Evolutionary conservation across 2,888 invertebrate genomes (phyloP), one percentile per base, ranked within the genome.

Genomic region (Hyposoter didymator): DNA sequence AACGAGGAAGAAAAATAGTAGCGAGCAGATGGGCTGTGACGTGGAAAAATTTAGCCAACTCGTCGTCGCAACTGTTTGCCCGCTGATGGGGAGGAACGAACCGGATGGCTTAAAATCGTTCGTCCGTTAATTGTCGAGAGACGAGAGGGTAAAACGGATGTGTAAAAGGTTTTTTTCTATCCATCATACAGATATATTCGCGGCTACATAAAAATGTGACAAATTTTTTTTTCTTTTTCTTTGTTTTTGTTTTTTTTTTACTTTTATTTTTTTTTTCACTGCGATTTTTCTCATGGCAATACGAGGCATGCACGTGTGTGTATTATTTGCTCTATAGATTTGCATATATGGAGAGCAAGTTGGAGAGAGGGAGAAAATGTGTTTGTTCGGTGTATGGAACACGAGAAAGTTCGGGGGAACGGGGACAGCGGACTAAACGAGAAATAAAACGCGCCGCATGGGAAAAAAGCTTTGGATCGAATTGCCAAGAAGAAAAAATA

Each of bases 61-160:
- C 35, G 62, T 64, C 12, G 70, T 62, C 35, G 35, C 69, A 69
- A 47, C 43, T 45, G 35, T 43, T 59, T 66, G 43, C 43, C 64
- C 39, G 52, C 14, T 52, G 45, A 66, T 39, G 39, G 82, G 69
- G 32, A 52, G 52, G 59, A 72, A 66, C 55, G 76, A 79, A 76
- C 79, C 79, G 82, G 67, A 74, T 62, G 79, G 78, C 66, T 86
- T 72, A 70, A 84, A 81, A 87, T 79, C 73, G 69, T 86, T 87
- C 85, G 84, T 81, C 80, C 86, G 85, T 86, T 86, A 85, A 88
- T 86, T 86, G 82, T 85, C 83, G 72, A 52, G 81, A 79, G 32
- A 70, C 32, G 69, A 55, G 72, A 80, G 78, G 59, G 72, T 72
- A 84, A 84, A 87, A 82, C 84, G 80, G 62, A 84, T 78, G 81